phyloP scores from a whole-genome alignment of 1,140 invertebrate species.

The Choristoneura fumiferana region DNA sequence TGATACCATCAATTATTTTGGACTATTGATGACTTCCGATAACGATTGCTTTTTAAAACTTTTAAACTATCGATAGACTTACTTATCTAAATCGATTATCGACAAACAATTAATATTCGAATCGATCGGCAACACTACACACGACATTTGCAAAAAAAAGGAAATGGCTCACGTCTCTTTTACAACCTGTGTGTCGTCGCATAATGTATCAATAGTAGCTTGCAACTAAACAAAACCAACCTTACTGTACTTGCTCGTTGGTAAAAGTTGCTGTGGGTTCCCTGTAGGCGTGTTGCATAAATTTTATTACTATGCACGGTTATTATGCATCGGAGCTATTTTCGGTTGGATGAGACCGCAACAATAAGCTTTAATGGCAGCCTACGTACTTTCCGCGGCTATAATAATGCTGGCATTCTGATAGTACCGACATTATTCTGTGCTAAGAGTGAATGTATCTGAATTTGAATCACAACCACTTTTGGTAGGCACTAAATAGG shows the following conservation, averaged over 20 bases:
- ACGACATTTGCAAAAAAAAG: slow-evolving; percentile 23
- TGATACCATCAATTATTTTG: no score
- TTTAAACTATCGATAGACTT: no score
- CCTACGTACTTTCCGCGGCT: slow-evolving; percentile 4
- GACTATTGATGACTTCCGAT: no score
- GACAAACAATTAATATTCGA: no score
- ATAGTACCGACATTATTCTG: no score
- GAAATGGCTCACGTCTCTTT: slow-evolving; percentile 29
- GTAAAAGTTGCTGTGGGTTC: slow-evolving; percentile 26
- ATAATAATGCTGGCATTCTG: neutral
- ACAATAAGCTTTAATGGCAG: slow-evolving; percentile 35
- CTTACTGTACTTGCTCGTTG: neutral
- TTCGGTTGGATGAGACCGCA: slow-evolving; percentile 38
- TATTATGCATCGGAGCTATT: slow-evolving; percentile 48
- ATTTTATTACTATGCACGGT: slow-evolving; percentile 43
- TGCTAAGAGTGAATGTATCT: no score
- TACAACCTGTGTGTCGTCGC: slow-evolving; percentile 30
- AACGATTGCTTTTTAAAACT: no score
- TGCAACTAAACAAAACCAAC: slow-evolving; percentile 23
- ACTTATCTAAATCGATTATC: no score
- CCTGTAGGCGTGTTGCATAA: slow-evolving; percentile 31
- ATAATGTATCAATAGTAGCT: slow-evolving; percentile 19
- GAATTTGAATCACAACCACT: no score
- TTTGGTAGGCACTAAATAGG: no score
- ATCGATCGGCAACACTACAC: no score